Percentiles rank a stretch among this genome's conserved stretches.
These are phyloP conservation scores for Nebria brevicollis DNA, from an alignment of 2,888 invertebrate genomes.

Conservation along the genomic window DNA sequence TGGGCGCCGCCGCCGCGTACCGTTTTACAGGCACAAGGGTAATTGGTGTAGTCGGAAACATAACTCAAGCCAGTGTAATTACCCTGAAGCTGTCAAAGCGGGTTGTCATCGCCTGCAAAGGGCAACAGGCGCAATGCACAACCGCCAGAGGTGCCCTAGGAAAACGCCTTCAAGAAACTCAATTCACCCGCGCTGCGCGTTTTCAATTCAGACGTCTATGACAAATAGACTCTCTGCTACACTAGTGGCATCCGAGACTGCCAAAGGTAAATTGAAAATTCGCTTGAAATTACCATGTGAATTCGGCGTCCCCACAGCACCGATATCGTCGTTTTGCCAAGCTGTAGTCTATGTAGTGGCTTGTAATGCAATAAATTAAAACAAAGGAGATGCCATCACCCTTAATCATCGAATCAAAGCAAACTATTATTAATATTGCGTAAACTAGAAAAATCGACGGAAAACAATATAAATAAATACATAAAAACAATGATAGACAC, in stretches of 20 bases:
- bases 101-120: conserved; percentile 62
- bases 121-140: conserved; percentile 53
- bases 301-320: background rate
- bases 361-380: background rate
- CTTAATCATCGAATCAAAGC: background rate
- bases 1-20: conserved; percentile 4
- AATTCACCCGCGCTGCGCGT: conserved; percentile 7
- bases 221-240: conserved; percentile 26
- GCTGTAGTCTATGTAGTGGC: background rate
- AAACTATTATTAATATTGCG: background rate
- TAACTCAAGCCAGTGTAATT: conserved; percentile 63
- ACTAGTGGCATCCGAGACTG: conserved; percentile 4
- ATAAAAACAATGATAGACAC: conserved; percentile 8
- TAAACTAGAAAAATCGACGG: background rate
- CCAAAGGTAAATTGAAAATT: conserved; percentile 37
- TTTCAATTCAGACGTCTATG: conserved; percentile 28
- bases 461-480: background rate
- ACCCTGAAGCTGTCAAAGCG: conserved; percentile 61
- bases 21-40: conserved; percentile 53
- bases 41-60: conserved; percentile 62
- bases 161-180: conserved; percentile 36
- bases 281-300: conserved; percentile 11
- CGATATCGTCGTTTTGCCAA: background rate
- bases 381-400: background rate
- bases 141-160: conserved; percentile 11